Conservation (phyloP, 2,797 vertebrate species). For the Perodicticus potto region DNA sequence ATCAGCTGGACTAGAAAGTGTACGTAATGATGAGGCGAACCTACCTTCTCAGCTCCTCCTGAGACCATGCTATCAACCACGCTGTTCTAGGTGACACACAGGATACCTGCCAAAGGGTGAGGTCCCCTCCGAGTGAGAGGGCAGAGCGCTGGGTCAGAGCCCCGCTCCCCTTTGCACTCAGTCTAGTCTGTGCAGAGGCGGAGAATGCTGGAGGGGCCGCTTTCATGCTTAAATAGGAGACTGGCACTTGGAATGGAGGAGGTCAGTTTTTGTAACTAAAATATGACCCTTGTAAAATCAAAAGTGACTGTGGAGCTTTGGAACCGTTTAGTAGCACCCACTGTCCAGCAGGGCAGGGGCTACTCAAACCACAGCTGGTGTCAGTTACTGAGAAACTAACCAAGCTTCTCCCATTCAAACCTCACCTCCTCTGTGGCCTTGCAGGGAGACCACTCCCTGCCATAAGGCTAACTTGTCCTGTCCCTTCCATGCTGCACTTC, state of each 20-base stretch:
- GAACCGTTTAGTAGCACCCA: not conserved
- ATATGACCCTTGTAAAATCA: not conserved
- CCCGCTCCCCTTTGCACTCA: not conserved
- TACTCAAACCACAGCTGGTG: not conserved
- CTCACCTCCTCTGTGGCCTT: too few relatives aligned
- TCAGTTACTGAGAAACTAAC: not conserved
- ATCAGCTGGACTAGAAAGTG: not conserved
- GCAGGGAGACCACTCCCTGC: not conserved
- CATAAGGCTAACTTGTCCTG: too few relatives aligned
- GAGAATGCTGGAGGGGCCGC: not conserved
- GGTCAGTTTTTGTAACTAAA: not conserved
- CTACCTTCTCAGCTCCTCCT: not conserved
- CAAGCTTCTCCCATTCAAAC: not conserved
- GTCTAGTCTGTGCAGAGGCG: not conserved
- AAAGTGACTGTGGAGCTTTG: too few relatives aligned
- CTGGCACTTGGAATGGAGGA: not conserved
- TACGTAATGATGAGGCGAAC: not conserved
- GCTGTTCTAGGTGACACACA: not conserved
- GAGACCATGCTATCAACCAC: not conserved
- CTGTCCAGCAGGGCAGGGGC: not conserved
- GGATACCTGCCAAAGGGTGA: too few relatives aligned
- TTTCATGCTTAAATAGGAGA: not conserved
- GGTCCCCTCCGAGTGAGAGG: too few relatives aligned
- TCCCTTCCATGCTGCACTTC: not conserved
- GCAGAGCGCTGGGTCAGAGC: too few relatives aligned